phyloP scores from a whole-genome alignment of 2,797 vertebrate species.

The Enteromius viviparus region DNA sequence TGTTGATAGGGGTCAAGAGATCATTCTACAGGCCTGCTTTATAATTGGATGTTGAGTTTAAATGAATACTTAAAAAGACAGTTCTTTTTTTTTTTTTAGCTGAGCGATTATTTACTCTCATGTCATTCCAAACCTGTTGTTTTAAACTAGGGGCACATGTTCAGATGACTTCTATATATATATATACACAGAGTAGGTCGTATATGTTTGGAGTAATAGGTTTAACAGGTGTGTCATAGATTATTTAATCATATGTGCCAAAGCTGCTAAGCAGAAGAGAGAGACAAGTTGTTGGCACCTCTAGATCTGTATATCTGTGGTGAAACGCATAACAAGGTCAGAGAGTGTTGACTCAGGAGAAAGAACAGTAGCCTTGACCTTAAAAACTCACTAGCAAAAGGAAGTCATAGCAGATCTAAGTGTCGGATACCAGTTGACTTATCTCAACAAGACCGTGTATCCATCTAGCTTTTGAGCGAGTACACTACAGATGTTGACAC shows the following conservation, averaged over 20 bases:
- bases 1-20: neutral
- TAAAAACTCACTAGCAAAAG: constrained; percentile 4
- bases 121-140: neutral
- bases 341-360: constrained; percentile 46
- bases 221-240: neutral
- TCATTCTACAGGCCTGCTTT: neutral
- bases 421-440: neutral
- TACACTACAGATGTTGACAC: neutral
- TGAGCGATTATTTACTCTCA: neutral
- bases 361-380: constrained; percentile 47
- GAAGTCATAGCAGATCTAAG: neutral
- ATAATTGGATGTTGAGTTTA: neutral
- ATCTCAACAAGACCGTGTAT: neutral
- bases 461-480: neutral
- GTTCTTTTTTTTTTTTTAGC: too few relatives aligned
- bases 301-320: constrained; percentile 33
- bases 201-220: neutral
- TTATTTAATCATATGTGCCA: neutral
- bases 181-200: neutral
- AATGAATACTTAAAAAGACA: neutral
- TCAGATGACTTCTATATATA: neutral
- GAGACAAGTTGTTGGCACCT: constrained; percentile 5
- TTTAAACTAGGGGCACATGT: neutral
- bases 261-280: constrained; percentile 4
- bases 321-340: neutral